These are phyloP conservation scores for Ranitomeya variabilis DNA, from an alignment of 2,113 vertebrate species.

Conservation along the genomic window DNA sequence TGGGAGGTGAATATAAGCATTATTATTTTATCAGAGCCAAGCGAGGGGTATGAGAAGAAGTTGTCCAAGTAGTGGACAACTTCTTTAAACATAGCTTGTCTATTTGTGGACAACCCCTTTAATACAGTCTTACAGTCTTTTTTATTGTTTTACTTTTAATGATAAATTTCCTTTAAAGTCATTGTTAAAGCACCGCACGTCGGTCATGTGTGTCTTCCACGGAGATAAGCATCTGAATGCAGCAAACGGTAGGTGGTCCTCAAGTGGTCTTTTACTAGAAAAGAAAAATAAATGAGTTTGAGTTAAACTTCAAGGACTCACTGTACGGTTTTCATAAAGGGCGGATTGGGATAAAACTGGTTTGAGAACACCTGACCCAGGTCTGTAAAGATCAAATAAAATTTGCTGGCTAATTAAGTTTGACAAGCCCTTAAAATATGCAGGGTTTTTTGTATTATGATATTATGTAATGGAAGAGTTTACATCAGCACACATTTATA, in stretches of 20 bases:
- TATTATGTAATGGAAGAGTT: conserved; percentile 45
- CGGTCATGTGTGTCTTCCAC: neutral
- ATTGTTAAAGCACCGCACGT: neutral
- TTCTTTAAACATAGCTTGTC: too few relatives aligned
- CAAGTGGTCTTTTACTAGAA: neutral
- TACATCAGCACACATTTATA: conserved; percentile 23
- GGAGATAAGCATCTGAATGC: neutral
- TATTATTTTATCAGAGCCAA: too few relatives aligned
- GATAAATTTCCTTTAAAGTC: neutral
- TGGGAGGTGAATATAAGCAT: too few relatives aligned
- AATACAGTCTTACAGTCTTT: too few relatives aligned
- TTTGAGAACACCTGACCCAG: conserved; percentile 14
- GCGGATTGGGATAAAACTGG: conserved; percentile 31
- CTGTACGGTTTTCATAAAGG: neutral
- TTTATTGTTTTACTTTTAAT: too few relatives aligned
- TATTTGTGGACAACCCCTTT: too few relatives aligned
- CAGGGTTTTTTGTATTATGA: neutral
- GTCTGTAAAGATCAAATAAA: conserved; percentile 28
- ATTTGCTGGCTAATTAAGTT: conserved; percentile 39
- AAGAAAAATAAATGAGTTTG: conserved; percentile 3
- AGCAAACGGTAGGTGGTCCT: neutral
- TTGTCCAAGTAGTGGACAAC: too few relatives aligned
- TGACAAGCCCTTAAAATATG: conserved; percentile 36
- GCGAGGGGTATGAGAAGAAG: too few relatives aligned
- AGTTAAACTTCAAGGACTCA: conserved; percentile 38